These are phyloP conservation scores for Melozone crissalis DNA, from an alignment of 2,113 vertebrate species.

Conservation along the genomic window DNA sequence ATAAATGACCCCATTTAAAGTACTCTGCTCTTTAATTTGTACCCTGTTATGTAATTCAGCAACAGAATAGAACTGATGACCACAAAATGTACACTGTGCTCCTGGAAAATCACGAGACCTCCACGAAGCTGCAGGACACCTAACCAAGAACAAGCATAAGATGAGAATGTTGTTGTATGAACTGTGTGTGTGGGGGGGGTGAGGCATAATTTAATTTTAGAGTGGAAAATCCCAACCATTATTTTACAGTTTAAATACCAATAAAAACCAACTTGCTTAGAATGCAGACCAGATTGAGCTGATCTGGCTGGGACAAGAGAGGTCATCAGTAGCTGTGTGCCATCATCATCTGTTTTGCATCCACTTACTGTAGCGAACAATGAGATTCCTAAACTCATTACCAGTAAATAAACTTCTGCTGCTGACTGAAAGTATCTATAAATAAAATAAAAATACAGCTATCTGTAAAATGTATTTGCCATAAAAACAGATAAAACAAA, in stretches of 20 bases:
- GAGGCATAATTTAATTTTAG: constrained; percentile 27
- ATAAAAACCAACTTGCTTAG: constrained; percentile 58
- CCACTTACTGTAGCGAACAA: constrained; percentile 47
- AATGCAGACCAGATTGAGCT: constrained; percentile 49
- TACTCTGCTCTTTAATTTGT: constrained; percentile 38
- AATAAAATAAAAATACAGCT: constrained; percentile 64
- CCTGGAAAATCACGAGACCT: constrained; percentile 15
- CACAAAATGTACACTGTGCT: constrained; percentile 44
- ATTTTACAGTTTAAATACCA: constrained; percentile 60
- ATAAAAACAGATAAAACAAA: constrained; percentile 52
- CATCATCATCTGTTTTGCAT: constrained; percentile 69
- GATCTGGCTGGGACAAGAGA: constrained; percentile 56
- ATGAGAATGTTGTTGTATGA: neutral
- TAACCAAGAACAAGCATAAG: neutral
- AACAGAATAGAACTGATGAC: constrained; percentile 23
- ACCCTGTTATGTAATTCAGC: neutral
- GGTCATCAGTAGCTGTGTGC: constrained; percentile 68
- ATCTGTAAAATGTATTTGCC: constrained; percentile 56
- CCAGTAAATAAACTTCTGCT: constrained; percentile 66
- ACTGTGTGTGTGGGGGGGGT: too few species aligned
- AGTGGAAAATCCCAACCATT: constrained; percentile 47
- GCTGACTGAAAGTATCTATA: constrained; percentile 44
- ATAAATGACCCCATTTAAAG: neutral
- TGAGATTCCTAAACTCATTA: constrained; percentile 56
- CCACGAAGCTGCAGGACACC: neutral